Evolutionary conservation across 2,888 invertebrate genomes (phyloP).

Genomic region (Galeopsomyia nigrocyanea): DNA sequence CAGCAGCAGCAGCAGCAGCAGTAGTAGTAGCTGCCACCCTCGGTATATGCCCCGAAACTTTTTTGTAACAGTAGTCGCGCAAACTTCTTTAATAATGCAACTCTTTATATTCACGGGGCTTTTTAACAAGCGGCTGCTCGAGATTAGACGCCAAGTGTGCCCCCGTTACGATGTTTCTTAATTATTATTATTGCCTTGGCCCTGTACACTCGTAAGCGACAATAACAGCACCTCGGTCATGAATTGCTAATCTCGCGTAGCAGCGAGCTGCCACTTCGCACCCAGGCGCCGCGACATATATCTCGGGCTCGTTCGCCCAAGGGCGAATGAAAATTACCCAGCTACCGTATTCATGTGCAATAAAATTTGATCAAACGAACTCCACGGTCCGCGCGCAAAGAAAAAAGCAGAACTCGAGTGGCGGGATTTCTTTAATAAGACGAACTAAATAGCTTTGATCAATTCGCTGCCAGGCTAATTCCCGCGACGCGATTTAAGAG

Average conservation of each 20-base stretch:
- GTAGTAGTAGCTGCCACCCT: too few relatives aligned
- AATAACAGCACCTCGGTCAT: slow-evolving; percentile 64
- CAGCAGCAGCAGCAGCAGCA: too few relatives aligned
- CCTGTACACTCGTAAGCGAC: slow-evolving; percentile 58
- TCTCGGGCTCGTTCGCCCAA: slow-evolving; percentile 19
- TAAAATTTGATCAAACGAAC: too few relatives aligned
- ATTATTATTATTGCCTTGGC: slow-evolving; percentile 67
- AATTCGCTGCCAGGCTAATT: slow-evolving; percentile 58
- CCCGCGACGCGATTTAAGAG: slow-evolving; percentile 43
- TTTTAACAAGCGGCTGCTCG: slow-evolving; percentile 66
- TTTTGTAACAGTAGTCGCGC: slow-evolving; percentile 66
- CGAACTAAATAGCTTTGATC: slow-evolving; percentile 67
- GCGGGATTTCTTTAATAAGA: slow-evolving; percentile 66
- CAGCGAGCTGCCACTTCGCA: slow-evolving; percentile 40
- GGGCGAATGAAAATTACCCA: slow-evolving; percentile 38
- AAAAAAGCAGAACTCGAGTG: slow-evolving; percentile 51
- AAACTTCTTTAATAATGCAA: slow-evolving; percentile 70
- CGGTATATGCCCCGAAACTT: slow-evolving; percentile 59
- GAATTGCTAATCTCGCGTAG: slow-evolving; percentile 66
- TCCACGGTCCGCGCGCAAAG: not conserved
- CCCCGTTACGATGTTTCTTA: slow-evolving; percentile 67
- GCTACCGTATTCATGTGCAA: not conserved
- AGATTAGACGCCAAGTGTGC: slow-evolving; percentile 66
- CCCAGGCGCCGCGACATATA: slow-evolving; percentile 43
- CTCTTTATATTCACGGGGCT: slow-evolving; percentile 70